Base-by-base conservation (phyloP, 2,888 invertebrate genomes). In the Epinotia demarniana region DNA sequence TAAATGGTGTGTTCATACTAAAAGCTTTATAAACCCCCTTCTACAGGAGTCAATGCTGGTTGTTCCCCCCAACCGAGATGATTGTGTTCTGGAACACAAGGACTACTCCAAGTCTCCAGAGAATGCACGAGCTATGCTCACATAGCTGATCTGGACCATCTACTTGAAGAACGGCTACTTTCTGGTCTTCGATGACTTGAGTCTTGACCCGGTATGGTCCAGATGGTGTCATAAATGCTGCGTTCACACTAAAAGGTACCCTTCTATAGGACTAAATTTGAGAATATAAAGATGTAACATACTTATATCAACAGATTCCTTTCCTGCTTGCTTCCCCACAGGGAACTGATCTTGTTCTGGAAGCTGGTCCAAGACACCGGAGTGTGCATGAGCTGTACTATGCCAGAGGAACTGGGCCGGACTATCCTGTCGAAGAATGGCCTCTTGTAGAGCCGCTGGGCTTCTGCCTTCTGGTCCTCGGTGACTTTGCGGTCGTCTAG, bases 401-500 rank as follows among this genome's bases (percentile, higher is more conserved):
- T 77, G 6, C 89, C 85, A 0, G 86, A 83, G 0, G 87, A 80
- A 3, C 86, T 86, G 0, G 91, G 89, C 18, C 80, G 87, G 2
- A 88, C 81, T 9, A 94, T 81, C 18, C 95, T 89, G 78, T 96
- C 95, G 53, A 96, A 85, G 23, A 96, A 85, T 0, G 96, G 96
- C 77, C 95, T 88, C 80, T 94, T 95, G 89, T 95, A 96, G 8
- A 96, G 86, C 64, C 96, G 90, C 64, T 92, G 92, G 0, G 97
- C 95, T 85, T 97, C 96, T 3, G 89, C 81, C 27, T 94, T 88
- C 85, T 97, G 96, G 81, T 96, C 95, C 0, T 91, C 88, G 0
- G 96, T 96, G n/a, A 97, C 95, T 58, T 91, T 89, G 72, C 95
- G 92, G 83, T 97, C 97, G 84, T 97, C 97, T 81, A 97, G 89